A percentile compares a stretch with the other conserved stretches of the same genome.
These are phyloP conservation scores for Polydrusus tereticollis DNA, from an alignment of 2,888 invertebrate species.

Conservation along the genomic window DNA sequence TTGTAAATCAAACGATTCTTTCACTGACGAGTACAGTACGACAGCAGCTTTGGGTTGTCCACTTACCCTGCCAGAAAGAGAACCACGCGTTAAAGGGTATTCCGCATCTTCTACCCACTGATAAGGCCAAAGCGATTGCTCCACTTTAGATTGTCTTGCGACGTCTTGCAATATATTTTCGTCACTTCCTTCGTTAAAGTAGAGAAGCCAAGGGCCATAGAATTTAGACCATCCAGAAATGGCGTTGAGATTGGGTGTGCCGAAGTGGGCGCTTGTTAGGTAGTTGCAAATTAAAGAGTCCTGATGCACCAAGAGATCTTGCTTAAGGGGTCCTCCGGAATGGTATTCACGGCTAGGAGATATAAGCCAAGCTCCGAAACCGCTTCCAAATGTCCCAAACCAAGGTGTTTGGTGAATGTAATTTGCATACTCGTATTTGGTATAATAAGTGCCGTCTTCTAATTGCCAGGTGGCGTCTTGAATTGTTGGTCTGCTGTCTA, in stretches of 20 bases:
- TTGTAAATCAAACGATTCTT: constrained; percentile 17
- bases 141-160: not conserved
- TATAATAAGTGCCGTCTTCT: constrained; percentile 15
- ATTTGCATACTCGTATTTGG: constrained; percentile 23
- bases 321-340: constrained; percentile 33
- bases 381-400: constrained; percentile 28
- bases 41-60: constrained; percentile 12
- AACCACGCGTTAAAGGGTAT: constrained; percentile 7
- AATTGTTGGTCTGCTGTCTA: constrained; percentile 11
- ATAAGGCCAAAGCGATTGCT: constrained; percentile 25
- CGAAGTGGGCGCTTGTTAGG: constrained; percentile 21
- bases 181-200: constrained; percentile 22
- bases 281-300: constrained; percentile 17
- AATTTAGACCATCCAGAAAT: constrained; percentile 24
- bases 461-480: constrained; percentile 31
- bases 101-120: constrained; percentile 5
- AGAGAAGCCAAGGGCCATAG: constrained; percentile 21
- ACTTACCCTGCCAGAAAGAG: not conserved
- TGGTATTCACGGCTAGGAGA: constrained; percentile 17
- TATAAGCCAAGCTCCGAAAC: constrained; percentile 23
- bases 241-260: not conserved
- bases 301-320: constrained; percentile 24
- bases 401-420: constrained; percentile 29
- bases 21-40: not conserved
- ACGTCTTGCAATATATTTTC: constrained; percentile 12